These are phyloP conservation scores for Belgica antarctica DNA, from an alignment of 2,888 invertebrate genomes.

Conservation along the genomic window DNA sequence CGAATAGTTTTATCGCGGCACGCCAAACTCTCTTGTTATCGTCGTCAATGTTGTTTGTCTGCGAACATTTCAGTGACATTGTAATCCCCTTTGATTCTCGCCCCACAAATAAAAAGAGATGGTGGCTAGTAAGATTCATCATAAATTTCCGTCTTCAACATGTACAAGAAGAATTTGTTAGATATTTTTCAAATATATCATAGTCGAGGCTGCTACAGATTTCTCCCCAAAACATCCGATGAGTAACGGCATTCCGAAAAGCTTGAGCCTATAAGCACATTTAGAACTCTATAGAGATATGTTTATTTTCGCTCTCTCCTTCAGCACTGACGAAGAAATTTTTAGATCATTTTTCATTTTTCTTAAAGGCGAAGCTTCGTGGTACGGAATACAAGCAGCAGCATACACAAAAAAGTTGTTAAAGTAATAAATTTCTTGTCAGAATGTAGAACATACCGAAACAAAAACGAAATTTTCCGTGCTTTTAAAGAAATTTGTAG, in stretches of 20 bases:
- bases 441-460: neutral
- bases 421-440: conserved; percentile 31
- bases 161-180: conserved; percentile 27
- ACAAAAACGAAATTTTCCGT: neutral
- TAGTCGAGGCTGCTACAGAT: neutral
- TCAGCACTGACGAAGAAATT: conserved; percentile 10
- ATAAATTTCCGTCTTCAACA: conserved; percentile 20
- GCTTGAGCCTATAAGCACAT: conserved; percentile 12
- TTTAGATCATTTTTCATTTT: conserved; percentile 31
- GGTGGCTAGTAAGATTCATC: neutral
- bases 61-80: neutral
- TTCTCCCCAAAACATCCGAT: neutral
- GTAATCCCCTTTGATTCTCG: neutral
- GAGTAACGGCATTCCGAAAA: conserved; percentile 12
- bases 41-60: neutral
- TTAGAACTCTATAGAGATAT: conserved; percentile 16
- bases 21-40: neutral
- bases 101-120: neutral
- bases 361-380: conserved; percentile 25
- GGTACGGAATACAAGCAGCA: conserved; percentile 4
- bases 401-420: conserved; percentile 17
- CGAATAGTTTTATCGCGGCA: conserved; percentile 21
- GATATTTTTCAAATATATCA: conserved; percentile 3
- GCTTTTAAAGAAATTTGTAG: conserved; percentile 21
- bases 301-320: too few species aligned